Evolutionary conservation across 2,113 vertebrate genomes (phyloP).

Genomic region (Tonatia bakeri): DNA sequence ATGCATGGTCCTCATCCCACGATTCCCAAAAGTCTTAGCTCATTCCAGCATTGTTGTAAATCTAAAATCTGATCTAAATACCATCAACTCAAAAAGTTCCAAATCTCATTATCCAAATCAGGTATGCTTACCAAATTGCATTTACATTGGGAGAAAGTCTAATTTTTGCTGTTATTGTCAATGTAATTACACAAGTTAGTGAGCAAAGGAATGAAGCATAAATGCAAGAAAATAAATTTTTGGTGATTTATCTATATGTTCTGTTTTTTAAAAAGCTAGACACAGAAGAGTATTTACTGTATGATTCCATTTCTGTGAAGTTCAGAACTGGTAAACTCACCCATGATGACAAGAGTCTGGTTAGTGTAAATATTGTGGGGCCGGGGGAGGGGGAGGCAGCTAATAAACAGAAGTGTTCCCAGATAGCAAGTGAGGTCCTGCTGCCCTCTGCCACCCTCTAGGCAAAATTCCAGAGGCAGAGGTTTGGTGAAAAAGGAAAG

Average conservation of each 20-base stretch:
- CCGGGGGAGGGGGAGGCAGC: background rate
- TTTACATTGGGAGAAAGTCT: background rate
- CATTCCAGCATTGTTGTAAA: background rate
- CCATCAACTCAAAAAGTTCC: background rate
- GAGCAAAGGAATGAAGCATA: background rate
- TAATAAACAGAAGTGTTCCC: background rate
- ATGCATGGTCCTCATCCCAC: background rate
- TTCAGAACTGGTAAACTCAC: background rate
- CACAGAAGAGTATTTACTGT: background rate
- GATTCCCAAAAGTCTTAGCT: background rate
- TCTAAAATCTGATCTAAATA: background rate
- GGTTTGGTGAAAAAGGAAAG: too few relatives aligned
- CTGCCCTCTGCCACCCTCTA: too few relatives aligned
- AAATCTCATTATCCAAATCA: background rate
- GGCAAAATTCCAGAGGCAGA: too few relatives aligned
- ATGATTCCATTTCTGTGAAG: background rate
- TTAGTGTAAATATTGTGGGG: background rate
- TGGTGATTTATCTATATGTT: background rate
- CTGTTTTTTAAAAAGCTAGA: background rate
- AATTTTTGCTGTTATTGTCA: background rate
- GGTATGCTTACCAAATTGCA: background rate
- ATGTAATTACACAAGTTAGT: background rate
- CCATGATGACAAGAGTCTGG: background rate
- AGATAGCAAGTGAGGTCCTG: too few relatives aligned
- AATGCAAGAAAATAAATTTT: background rate